Evolutionary conservation across 2,888 invertebrate genomes (phyloP).

Genomic region (Lissonota sp.): DNA sequence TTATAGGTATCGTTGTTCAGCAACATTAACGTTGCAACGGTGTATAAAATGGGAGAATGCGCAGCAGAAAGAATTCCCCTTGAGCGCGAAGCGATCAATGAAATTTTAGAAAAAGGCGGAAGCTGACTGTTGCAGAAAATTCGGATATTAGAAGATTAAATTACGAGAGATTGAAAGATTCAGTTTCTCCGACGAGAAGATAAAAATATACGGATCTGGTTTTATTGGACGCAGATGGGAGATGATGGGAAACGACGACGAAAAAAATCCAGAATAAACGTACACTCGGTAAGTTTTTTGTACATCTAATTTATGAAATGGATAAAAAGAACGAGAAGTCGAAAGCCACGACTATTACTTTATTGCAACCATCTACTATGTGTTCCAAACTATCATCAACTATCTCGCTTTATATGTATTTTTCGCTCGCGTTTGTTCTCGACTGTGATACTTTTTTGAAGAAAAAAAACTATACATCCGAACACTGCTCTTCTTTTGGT

Average conservation of each 20-base stretch:
- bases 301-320: slow-evolving; percentile 18
- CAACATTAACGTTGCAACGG: slow-evolving; percentile 74
- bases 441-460: slow-evolving; percentile 69
- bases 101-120: neutral
- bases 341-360: slow-evolving; percentile 7
- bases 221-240: neutral
- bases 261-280: neutral
- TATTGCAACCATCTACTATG: neutral
- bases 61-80: slow-evolving; percentile 55
- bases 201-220: neutral
- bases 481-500: slow-evolving; percentile 16
- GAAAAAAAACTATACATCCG: slow-evolving; percentile 6
- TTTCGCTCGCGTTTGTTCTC: slow-evolving; percentile 56
- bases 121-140: slow-evolving; percentile 22
- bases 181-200: neutral
- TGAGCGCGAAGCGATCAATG: neutral
- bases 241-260: slow-evolving; percentile 1
- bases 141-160: slow-evolving; percentile 13
- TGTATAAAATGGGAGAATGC: slow-evolving; percentile 73
- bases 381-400: neutral
- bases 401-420: slow-evolving; percentile 8
- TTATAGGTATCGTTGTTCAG: slow-evolving; percentile 77
- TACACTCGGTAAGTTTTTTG: slow-evolving; percentile 17
- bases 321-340: neutral
- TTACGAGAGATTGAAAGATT: slow-evolving; percentile 3